Evolutionary conservation across 2,888 invertebrate species (phyloP), one percentile per base, ranked within the genome.

Genomic region (Darwinula stevensoni): DNA sequence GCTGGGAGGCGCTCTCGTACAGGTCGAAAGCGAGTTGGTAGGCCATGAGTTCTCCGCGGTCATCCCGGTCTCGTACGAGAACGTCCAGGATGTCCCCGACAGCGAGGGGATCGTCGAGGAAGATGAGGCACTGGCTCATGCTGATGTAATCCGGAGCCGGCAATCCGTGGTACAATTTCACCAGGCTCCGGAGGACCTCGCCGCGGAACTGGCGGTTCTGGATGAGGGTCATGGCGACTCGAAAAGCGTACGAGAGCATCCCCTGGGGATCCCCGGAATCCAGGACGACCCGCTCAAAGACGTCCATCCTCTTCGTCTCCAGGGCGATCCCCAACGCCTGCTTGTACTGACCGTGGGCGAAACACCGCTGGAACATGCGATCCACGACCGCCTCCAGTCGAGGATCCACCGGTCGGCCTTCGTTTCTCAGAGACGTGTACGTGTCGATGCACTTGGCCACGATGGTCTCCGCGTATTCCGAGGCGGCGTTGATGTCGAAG

Each of bases 1-100:
- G 86, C 53, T 99, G 97, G 2, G 91, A 91, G 1, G 94, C 97
- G 27, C 86, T 88, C 51, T 99, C 97, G 48, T 97, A 97, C 42
- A 99, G 62, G 59, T 99, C 97, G 56, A 99, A 99, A 0, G 72
- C 88, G 44, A 99, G 88, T 57, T 99, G 97, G 54, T 86, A 97
- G 1, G 88, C 88, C 80, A 94, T 91, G 27, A 94, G n/a, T 30
- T 6, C 13, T 30, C 9, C 14, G 13, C 15, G 5, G 6, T 16
- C 30, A 9, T 68, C 66, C 11, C 58, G 52, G 3, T 74, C 75
- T 48, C 71, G 65, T 15, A 76, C 72, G 1, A 94, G 57, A 52
- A 73, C 76, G 45, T 86, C 84, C 4, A 94, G 58, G 37, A 91
- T 71, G 51, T 82, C 74, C 12, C 88, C 86, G 1, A 91, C 86